A percentile compares a stretch with the other conserved stretches of the same genome.
These are phyloP conservation scores for Meiosimyza platycephala DNA, from an alignment of 2,888 invertebrate genomes.

Conservation along the genomic window DNA sequence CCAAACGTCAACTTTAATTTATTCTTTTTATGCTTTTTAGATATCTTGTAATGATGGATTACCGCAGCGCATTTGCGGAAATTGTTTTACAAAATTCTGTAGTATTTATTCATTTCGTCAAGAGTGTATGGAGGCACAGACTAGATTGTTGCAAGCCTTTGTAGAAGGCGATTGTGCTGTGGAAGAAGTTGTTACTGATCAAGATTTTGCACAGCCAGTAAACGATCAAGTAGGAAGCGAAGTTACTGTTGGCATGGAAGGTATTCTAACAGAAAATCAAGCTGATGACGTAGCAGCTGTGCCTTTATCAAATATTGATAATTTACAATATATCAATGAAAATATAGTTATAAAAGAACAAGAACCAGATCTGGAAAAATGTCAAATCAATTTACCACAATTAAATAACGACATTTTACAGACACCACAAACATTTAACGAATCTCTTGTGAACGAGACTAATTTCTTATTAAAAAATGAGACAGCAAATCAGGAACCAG, in stretches of 20 bases:
- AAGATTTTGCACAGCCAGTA: conserved; percentile 6
- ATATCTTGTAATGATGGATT: conserved; percentile 46
- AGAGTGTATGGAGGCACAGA: conserved; percentile 44
- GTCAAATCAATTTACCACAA: too few species aligned
- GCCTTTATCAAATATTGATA: too few species aligned
- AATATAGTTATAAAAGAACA: too few species aligned
- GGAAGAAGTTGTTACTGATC: conserved; percentile 29
- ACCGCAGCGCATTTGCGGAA: conserved; percentile 47
- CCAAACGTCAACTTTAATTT: not conserved
- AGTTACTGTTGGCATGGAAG: conserved; percentile 14
- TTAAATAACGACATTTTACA: too few species aligned
- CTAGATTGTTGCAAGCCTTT: conserved; percentile 45
- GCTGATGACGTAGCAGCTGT: not conserved
- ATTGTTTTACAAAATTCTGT: conserved; percentile 49
- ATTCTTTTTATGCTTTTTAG: conserved; percentile 19
- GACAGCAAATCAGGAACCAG: not conserved
- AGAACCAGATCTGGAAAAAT: too few species aligned
- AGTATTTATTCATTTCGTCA: conserved; percentile 45
- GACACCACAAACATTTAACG: too few species aligned
- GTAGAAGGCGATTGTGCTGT: conserved; percentile 28
- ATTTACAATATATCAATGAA: too few species aligned
- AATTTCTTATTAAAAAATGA: not conserved
- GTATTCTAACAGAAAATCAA: conserved; percentile 15
- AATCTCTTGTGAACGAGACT: too few species aligned
- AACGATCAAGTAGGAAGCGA: not conserved